A percentile compares a stretch with the other conserved stretches of the same genome.
Conservation (phyloP, 2,888 invertebrate genomes). For the Neoaliturus tenellus region DNA sequence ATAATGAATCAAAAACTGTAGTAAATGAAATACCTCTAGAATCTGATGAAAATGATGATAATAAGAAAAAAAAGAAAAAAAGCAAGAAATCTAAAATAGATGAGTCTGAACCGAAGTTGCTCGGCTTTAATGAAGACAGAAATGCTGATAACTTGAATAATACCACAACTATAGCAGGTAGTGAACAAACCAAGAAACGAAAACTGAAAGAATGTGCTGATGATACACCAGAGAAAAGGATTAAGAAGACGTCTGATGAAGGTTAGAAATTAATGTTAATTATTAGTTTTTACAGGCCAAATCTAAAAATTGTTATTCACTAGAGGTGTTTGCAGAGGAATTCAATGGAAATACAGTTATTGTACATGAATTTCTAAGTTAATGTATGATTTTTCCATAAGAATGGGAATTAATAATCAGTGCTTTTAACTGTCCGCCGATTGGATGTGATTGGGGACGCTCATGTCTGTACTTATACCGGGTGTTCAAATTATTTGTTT, state of each 20-base stretch:
- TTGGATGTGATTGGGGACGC: too few species aligned
- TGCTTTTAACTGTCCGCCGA: too few species aligned
- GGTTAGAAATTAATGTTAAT: too few species aligned
- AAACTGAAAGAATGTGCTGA: constrained; percentile 61
- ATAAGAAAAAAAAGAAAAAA: constrained; percentile 58
- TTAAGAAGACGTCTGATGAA: constrained; percentile 72
- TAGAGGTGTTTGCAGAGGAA: too few species aligned
- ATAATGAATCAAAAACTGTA: not conserved
- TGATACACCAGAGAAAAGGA: constrained; percentile 65
- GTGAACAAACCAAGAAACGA: constrained; percentile 73
- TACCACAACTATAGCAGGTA: not conserved
- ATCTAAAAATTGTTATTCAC: too few species aligned
- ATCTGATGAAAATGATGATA: constrained; percentile 56
- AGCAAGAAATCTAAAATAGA: constrained; percentile 48
- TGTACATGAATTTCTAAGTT: too few species aligned
- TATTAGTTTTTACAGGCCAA: too few species aligned
- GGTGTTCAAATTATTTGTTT: too few species aligned
- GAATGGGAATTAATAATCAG: too few species aligned
- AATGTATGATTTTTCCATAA: too few species aligned
- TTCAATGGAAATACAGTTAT: too few species aligned
- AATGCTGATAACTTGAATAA: not conserved
- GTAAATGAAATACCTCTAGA: not conserved
- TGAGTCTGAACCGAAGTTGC: constrained; percentile 65
- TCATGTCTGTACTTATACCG: too few species aligned
- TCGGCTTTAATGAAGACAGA: constrained; percentile 59